Evolutionary conservation across 2,113 vertebrate genomes (phyloP).

Genomic region (Gymnogyps californianus): DNA sequence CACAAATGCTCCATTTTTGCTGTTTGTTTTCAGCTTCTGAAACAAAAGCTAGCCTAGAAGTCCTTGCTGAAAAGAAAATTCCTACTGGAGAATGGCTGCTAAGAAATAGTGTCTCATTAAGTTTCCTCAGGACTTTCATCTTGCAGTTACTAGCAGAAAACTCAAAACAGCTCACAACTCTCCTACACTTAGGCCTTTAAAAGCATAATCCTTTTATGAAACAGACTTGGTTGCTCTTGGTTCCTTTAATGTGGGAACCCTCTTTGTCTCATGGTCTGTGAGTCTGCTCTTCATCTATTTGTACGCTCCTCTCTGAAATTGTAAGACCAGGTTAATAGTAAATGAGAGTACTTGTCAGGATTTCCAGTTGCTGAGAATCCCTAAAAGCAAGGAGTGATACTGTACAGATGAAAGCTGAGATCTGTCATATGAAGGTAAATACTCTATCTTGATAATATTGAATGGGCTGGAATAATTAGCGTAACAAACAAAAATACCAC

Average conservation of each 20-base stretch:
- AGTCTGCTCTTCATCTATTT: background rate
- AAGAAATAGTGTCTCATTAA: background rate
- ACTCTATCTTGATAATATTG: background rate
- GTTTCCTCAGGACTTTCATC: background rate
- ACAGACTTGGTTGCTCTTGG: background rate
- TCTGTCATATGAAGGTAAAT: background rate
- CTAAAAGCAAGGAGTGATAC: background rate
- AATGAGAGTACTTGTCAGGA: background rate
- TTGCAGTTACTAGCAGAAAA: background rate
- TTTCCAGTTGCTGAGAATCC: background rate
- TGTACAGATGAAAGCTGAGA: background rate
- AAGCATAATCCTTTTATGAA: background rate
- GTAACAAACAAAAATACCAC: background rate
- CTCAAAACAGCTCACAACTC: background rate
- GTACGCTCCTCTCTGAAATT: background rate
- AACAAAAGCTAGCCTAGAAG: background rate
- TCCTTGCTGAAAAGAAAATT: background rate
- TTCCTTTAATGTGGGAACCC: background rate
- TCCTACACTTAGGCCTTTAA: background rate
- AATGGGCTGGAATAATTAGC: background rate
- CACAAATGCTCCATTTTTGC: background rate
- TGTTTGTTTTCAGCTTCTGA: background rate
- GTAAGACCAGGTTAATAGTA: background rate
- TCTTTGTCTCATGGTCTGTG: background rate
- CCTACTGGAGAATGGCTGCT: background rate